A percentile compares a stretch with the other conserved stretches of the same genome.
These are phyloP conservation scores for Zygogramma bicolorata DNA, from an alignment of 2,888 invertebrate species.

Conservation along the genomic window DNA sequence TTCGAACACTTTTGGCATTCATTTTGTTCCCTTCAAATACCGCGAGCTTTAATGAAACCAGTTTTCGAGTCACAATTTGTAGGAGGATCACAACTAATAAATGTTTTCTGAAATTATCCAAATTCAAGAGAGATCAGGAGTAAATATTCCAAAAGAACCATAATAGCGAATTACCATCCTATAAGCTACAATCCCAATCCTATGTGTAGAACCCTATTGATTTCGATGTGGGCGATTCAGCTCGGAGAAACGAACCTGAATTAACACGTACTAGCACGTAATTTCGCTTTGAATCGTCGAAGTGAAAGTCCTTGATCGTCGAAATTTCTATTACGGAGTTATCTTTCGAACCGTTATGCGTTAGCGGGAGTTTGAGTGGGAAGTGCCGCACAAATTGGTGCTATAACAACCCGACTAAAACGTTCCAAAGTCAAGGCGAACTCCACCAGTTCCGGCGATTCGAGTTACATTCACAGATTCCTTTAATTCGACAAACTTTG, in stretches of 20 bases:
- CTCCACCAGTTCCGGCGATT: slow-evolving; percentile 56
- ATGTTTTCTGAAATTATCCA: no score
- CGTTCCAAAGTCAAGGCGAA: slow-evolving; percentile 42
- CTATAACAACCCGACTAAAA: slow-evolving; percentile 23
- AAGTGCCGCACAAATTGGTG: slow-evolving; percentile 19
- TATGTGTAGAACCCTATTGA: neutral
- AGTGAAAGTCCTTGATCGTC: slow-evolving; percentile 21
- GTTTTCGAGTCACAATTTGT: no score
- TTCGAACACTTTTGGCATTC: no score
- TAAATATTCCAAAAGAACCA: neutral
- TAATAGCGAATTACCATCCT: neutral
- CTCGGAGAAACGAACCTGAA: slow-evolving; percentile 14
- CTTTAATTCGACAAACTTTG: slow-evolving; percentile 58
- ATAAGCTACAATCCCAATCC: no score
- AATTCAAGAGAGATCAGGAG: no score
- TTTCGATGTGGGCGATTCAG: neutral
- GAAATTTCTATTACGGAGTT: slow-evolving; percentile 35
- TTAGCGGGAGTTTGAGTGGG: slow-evolving; percentile 5
- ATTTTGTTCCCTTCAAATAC: no score
- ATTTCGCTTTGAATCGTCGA: slow-evolving; percentile 21
- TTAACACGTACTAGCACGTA: slow-evolving; percentile 27
- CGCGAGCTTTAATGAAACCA: no score
- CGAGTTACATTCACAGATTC: slow-evolving; percentile 54
- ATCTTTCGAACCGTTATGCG: slow-evolving; percentile 38
- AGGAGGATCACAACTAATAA: no score